A percentile compares a stretch with the other conserved stretches of the same genome.
Conservation (phyloP, 64 coral and sea anemone species). For the Acropora yongei region DNA sequence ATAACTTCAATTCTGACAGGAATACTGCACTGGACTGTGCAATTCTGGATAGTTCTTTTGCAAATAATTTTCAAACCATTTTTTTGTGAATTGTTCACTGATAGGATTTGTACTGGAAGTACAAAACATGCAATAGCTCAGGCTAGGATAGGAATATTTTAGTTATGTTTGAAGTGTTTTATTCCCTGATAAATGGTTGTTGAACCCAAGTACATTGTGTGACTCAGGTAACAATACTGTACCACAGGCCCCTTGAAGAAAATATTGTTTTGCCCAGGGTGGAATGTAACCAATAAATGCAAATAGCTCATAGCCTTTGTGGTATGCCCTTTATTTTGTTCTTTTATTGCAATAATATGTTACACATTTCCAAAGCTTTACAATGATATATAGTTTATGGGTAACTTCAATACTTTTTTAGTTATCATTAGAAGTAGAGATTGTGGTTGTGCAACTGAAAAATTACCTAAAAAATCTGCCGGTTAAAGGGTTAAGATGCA, state of each 20-base stretch:
- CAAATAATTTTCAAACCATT: slow-evolving; percentile 51
- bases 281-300: slow-evolving; percentile 32
- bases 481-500: slow-evolving; percentile 34
- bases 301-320: slow-evolving; percentile 27
- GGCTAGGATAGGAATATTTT: slow-evolving; percentile 76
- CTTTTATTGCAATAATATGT: slow-evolving; percentile 53
- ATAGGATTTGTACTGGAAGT: slow-evolving; percentile 58
- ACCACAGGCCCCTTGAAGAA: slow-evolving; percentile 52
- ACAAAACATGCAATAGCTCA: slow-evolving; percentile 62
- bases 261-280: slow-evolving; percentile 51
- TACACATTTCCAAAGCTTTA: slow-evolving; percentile 68
- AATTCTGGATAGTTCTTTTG: slow-evolving; percentile 56
- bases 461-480: slow-evolving; percentile 9
- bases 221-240: slow-evolving; percentile 50
- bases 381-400: slow-evolving; percentile 75
- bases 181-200: slow-evolving; percentile 65
- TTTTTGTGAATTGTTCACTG: slow-evolving; percentile 50
- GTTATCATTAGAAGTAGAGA: background rate
- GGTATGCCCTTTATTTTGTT: slow-evolving; percentile 14
- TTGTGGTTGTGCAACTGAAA: slow-evolving; percentile 1
- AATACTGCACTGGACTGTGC: slow-evolving; percentile 52
- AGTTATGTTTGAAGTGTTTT: slow-evolving; percentile 74
- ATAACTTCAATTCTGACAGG: slow-evolving; percentile 52
- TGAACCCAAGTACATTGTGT: slow-evolving; percentile 48
- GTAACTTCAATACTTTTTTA: slow-evolving; percentile 54